phyloP scores from a whole-genome alignment of 2,888 invertebrate species.

The Dioctria rufipes region DNA sequence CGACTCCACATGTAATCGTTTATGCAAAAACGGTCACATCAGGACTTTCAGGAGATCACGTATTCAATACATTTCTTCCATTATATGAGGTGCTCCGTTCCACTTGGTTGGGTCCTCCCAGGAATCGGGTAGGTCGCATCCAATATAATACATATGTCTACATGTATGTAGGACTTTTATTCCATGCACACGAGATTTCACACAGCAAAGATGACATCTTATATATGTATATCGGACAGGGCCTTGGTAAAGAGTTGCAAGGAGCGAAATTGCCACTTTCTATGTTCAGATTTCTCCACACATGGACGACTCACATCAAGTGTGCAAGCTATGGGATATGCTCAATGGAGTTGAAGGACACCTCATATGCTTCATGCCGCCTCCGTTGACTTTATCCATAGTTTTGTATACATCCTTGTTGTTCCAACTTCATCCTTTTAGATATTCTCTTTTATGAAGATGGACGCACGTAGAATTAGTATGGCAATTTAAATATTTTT shows the following conservation, averaged over 20 bases:
- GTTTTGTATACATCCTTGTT: conserved; percentile 47
- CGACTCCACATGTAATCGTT: conserved; percentile 54
- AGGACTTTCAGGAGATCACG: conserved; percentile 71
- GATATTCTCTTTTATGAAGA: conserved; percentile 46
- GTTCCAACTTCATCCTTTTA: conserved; percentile 46
- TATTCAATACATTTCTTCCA: conserved; percentile 71
- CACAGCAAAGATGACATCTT: conserved; percentile 47
- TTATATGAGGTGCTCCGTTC: conserved; percentile 55
- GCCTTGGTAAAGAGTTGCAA: conserved; percentile 46
- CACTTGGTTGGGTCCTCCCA: conserved; percentile 27
- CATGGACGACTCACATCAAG: conserved; percentile 44
- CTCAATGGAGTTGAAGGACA: conserved; percentile 53
- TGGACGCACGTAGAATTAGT: conserved; percentile 46
- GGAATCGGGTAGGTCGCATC: not conserved
- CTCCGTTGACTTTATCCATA: conserved; percentile 37
- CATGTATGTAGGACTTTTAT: not conserved
- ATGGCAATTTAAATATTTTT: conserved; percentile 48
- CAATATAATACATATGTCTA: too few species aligned
- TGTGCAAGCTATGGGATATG: conserved; percentile 45
- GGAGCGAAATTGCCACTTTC: conserved; percentile 52
- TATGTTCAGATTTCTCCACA: conserved; percentile 48
- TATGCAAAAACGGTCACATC: conserved; percentile 69
- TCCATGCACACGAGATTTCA: conserved; percentile 34
- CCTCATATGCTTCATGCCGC: conserved; percentile 39
- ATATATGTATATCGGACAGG: not conserved